Conservation (phyloP, 1,140 invertebrate species). For the Lysiphlebus fabarum region DNA sequence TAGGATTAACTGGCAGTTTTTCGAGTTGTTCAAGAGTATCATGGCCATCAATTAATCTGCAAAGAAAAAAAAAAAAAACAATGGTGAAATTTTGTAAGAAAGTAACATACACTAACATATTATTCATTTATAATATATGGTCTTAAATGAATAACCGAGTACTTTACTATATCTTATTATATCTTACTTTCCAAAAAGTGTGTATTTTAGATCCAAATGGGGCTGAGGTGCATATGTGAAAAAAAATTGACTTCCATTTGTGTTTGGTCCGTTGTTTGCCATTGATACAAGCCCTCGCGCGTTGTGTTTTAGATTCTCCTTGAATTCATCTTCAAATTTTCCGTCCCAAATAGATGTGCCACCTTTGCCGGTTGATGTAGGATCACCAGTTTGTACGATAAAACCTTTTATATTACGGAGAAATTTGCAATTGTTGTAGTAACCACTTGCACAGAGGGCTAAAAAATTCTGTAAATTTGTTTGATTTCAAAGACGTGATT, state of each 20-base stretch:
- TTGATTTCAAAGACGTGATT: too few species aligned
- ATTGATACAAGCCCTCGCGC: slow-evolving; percentile 88
- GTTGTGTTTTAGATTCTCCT: slow-evolving; percentile 90
- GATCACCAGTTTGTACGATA: slow-evolving; percentile 96
- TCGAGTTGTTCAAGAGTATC: slow-evolving; percentile 94
- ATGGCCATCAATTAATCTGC: slow-evolving; percentile 94
- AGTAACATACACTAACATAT: too few species aligned
- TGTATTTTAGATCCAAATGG: slow-evolving; percentile 96
- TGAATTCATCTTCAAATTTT: slow-evolving; percentile 95
- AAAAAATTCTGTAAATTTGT: slow-evolving; percentile 83
- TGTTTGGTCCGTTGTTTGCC: slow-evolving; percentile 98
- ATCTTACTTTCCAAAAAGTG: slow-evolving; percentile 90
- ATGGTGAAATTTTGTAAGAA: too few species aligned
- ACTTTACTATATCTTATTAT: too few species aligned
- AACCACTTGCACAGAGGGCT: slow-evolving; percentile 92
- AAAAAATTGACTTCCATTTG: slow-evolving; percentile 99
- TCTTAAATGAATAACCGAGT: too few species aligned
- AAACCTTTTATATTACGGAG: slow-evolving; percentile 98
- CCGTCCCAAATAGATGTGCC: slow-evolving; percentile 87
- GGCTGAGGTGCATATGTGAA: slow-evolving; percentile 90
- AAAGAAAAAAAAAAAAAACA: slow-evolving; percentile 34
- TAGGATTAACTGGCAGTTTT: slow-evolving; percentile 90
- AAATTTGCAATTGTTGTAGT: slow-evolving; percentile 91
- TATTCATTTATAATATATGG: too few species aligned
- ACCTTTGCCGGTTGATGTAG: slow-evolving; percentile 91